These are phyloP conservation scores for Ochotona curzoniae DNA, from an alignment of 2,113 vertebrate species.

Conservation along the genomic window DNA sequence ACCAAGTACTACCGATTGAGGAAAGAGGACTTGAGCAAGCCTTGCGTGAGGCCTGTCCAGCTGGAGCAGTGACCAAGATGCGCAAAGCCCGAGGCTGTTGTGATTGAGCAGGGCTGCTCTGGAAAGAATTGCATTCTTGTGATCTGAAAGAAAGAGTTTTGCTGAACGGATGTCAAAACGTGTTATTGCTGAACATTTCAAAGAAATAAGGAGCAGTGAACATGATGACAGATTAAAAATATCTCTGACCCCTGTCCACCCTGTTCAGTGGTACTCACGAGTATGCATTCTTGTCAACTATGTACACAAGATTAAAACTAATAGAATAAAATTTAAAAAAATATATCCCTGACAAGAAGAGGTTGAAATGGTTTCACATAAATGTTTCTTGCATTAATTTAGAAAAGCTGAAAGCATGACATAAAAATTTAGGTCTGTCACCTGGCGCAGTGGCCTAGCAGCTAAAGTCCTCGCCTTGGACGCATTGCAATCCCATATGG, in stretches of 20 bases:
- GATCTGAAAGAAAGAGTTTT: neutral
- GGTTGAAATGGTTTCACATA: constrained; percentile 36
- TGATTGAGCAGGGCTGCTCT: neutral
- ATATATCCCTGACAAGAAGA: constrained; percentile 18
- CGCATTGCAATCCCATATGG: too few species aligned
- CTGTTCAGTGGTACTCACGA: too few species aligned
- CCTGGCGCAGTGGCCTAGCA: too few species aligned
- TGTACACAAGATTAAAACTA: too few species aligned
- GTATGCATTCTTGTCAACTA: too few species aligned
- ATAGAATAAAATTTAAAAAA: neutral
- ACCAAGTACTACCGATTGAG: constrained; percentile 11
- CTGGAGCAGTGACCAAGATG: neutral
- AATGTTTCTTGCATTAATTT: constrained; percentile 26
- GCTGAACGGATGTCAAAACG: constrained; percentile 2
- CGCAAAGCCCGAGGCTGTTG: neutral
- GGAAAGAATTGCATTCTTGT: too few species aligned
- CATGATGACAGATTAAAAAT: constrained; percentile 21
- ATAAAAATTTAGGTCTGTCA: constrained; percentile 48
- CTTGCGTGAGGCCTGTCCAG: neutral
- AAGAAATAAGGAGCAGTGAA: neutral
- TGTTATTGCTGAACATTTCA: constrained; percentile 35
- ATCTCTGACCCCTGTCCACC: neutral
- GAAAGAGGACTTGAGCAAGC: neutral
- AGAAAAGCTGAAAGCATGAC: constrained; percentile 35
- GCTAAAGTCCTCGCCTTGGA: too few species aligned